Conservation (phyloP, 2,113 vertebrate species). For the Triplophysa tibetana region DNA sequence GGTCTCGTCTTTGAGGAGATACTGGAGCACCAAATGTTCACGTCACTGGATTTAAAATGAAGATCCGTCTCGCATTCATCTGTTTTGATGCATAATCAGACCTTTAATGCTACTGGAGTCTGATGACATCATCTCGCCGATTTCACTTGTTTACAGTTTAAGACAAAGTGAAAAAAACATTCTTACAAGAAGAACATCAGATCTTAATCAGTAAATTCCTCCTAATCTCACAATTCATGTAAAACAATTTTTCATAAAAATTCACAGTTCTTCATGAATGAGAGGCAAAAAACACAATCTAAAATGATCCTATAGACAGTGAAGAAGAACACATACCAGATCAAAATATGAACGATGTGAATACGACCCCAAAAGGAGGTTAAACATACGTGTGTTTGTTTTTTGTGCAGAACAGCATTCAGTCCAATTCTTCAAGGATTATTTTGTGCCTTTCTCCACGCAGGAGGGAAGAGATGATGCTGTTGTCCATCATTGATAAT, state of each 20-base stretch:
- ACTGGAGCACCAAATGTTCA: constrained; percentile 20
- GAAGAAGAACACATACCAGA: constrained; percentile 7
- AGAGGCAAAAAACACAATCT: constrained; percentile 14
- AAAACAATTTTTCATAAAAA: not conserved
- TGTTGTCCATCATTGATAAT: not conserved
- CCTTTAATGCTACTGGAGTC: constrained; percentile 37
- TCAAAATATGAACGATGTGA: constrained; percentile 14
- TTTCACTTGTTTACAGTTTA: no score
- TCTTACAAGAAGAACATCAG: no score
- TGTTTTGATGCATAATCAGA: constrained; percentile 44
- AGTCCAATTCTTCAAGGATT: constrained; percentile 51
- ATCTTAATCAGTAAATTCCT: no score
- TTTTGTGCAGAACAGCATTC: constrained; percentile 40
- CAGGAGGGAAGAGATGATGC: constrained; percentile 55
- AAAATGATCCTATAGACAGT: constrained; percentile 26
- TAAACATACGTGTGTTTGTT: constrained; percentile 60
- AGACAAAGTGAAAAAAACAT: no score
- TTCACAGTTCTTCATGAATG: not conserved
- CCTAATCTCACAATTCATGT: not conserved
- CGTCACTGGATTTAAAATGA: not conserved
- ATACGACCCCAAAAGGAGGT: constrained; percentile 6
- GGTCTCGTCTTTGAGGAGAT: not conserved
- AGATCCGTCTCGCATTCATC: not conserved
- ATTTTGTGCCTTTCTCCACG: constrained; percentile 7
- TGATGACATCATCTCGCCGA: not conserved